Percentiles rank a stretch among this genome's conserved stretches.
Evolutionary conservation across 1,140 invertebrate species (phyloP).

Genomic region (Drosophila pachea): DNA sequence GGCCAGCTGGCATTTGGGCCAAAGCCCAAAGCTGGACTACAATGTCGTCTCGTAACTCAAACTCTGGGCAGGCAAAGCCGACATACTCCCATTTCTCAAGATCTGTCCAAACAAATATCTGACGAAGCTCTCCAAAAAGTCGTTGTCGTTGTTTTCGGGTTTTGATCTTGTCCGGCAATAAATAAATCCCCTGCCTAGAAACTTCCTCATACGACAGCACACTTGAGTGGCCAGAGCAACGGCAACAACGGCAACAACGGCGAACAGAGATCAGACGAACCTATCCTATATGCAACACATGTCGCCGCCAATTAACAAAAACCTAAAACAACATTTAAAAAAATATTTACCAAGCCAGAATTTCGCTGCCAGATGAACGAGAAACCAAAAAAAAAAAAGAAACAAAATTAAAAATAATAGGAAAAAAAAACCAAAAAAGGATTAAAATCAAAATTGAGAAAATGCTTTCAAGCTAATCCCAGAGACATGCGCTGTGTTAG

Average conservation of each 20-base stretch:
- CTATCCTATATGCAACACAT: slow-evolving; percentile 67
- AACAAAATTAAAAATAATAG: slow-evolving; percentile 11
- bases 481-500: slow-evolving; percentile 65
- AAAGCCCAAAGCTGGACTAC: slow-evolving; percentile 13
- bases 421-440: slow-evolving; percentile 52
- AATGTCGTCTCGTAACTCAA: slow-evolving; percentile 32
- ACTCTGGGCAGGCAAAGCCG: slow-evolving; percentile 28
- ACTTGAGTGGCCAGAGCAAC: slow-evolving; percentile 54
- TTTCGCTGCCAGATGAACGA: slow-evolving; percentile 35
- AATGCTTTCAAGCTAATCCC: slow-evolving; percentile 76
- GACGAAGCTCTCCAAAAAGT: slow-evolving; percentile 11
- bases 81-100: slow-evolving; percentile 43
- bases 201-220: slow-evolving; percentile 62
- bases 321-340: slow-evolving; percentile 67
- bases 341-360: slow-evolving; percentile 58
- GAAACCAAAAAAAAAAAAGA: slow-evolving; percentile 6
- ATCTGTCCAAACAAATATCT: slow-evolving; percentile 20
- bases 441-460: slow-evolving; percentile 72
- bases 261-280: slow-evolving; percentile 15
- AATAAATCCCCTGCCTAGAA: slow-evolving; percentile 62
- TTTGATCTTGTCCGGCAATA: slow-evolving; percentile 63
- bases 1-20: slow-evolving; percentile 12
- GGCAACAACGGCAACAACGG: slow-evolving; percentile 5
- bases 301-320: slow-evolving; percentile 75
- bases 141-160: slow-evolving; percentile 6